Evolutionary conservation across 1,140 invertebrate species (phyloP).

Genomic region (Antheraea mylitta): DNA sequence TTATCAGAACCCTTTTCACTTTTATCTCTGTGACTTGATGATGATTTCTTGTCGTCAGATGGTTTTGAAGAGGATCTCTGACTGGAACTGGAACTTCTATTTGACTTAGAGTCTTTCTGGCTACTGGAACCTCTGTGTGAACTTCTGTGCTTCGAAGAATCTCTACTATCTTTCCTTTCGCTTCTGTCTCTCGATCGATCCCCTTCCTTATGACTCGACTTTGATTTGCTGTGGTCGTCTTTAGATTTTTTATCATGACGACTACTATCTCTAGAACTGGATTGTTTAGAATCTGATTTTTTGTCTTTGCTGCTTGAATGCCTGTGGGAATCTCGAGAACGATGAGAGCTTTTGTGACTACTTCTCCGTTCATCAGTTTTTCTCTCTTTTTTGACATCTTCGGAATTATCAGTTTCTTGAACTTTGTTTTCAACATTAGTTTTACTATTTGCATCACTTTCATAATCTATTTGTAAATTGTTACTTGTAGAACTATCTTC

Average conservation of each 20-base stretch:
- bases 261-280: constrained; percentile 62
- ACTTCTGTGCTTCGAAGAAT: constrained; percentile 61
- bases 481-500: constrained; percentile 71
- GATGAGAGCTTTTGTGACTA: constrained; percentile 64
- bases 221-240: constrained; percentile 67
- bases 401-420: constrained; percentile 45
- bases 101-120: constrained; percentile 64
- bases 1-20: constrained; percentile 56
- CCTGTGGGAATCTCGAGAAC: constrained; percentile 62
- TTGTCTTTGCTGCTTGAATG: constrained; percentile 71
- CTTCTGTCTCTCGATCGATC: constrained; percentile 52
- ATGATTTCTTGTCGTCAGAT: constrained; percentile 58
- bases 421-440: constrained; percentile 51
- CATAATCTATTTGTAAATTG: constrained; percentile 68
- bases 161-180: constrained; percentile 72
- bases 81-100: constrained; percentile 65
- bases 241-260: constrained; percentile 59
- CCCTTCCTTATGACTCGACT: constrained; percentile 66
- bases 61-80: constrained; percentile 67
- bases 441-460: constrained; percentile 70
- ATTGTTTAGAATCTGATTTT: constrained; percentile 67
- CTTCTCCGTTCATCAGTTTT: constrained; percentile 57
- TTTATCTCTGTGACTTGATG: constrained; percentile 55
- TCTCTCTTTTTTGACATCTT: constrained; percentile 54
- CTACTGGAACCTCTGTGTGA: constrained; percentile 58